Evolutionary conservation across 2,113 vertebrate species (phyloP).

Genomic region (Psephotus haematonotus): DNA sequence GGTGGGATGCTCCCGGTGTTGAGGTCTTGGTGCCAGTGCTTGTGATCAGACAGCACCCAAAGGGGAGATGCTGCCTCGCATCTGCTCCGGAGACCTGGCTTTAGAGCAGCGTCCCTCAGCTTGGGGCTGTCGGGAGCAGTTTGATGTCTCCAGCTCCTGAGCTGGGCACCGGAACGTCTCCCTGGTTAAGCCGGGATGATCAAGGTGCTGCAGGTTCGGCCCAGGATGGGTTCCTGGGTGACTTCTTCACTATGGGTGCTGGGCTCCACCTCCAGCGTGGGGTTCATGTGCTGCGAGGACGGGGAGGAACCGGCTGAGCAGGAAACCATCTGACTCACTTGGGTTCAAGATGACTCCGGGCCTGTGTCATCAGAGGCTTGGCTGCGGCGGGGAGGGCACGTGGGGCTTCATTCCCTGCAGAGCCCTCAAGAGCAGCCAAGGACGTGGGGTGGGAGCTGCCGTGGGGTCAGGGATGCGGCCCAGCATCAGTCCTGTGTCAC

Average conservation of each 20-base stretch:
- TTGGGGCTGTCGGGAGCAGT: not conserved
- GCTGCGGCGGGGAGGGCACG: not conserved
- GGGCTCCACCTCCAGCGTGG: not conserved
- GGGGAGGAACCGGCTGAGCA: conserved; percentile 60
- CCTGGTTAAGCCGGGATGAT: fast-evolving
- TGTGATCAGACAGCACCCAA: fast-evolving
- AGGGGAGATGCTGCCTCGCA: not conserved
- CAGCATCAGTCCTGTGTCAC: conserved; percentile 6
- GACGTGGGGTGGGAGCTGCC: not conserved
- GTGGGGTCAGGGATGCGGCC: not conserved
- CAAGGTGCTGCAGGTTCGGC: not conserved
- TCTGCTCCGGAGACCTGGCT: fast-evolving
- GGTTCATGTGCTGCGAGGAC: not conserved
- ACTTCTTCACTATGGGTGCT: not conserved
- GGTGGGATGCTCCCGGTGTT: not conserved
- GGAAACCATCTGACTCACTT: conserved; percentile 73
- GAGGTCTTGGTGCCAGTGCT: fast-evolving
- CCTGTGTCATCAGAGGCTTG: conserved; percentile 40
- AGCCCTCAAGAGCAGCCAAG: not conserved
- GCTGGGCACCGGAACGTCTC: not conserved
- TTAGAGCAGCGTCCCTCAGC: fast-evolving
- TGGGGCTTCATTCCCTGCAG: not conserved
- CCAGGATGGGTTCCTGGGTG: not conserved
- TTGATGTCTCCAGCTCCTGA: not conserved
- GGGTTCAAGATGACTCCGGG: conserved; percentile 26